Percentiles rank a stretch among this genome's conserved stretches.
Conservation (phyloP, 2,888 invertebrate genomes). For the Cephus pygmeus region DNA sequence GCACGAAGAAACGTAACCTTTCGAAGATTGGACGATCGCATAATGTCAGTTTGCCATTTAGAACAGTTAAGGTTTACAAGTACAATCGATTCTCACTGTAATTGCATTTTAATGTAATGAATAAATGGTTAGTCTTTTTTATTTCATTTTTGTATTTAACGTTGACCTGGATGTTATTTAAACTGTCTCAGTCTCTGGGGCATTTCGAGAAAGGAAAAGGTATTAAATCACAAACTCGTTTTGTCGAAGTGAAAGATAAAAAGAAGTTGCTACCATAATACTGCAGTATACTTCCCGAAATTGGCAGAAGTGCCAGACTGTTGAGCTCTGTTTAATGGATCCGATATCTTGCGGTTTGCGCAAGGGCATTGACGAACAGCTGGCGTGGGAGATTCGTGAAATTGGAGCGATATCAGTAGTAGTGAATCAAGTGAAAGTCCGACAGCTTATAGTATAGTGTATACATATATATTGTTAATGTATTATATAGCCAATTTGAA, state of each 20-base stretch:
- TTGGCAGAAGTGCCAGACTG: slow-evolving; percentile 15
- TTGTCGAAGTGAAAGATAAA: background rate
- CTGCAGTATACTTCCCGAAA: slow-evolving; percentile 16
- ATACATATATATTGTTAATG: background rate
- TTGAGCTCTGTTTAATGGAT: background rate
- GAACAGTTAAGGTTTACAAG: slow-evolving; percentile 30
- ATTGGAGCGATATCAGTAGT: background rate
- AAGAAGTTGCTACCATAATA: background rate
- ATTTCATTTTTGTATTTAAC: background rate
- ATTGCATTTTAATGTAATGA: background rate
- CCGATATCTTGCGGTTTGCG: background rate
- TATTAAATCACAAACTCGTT: background rate
- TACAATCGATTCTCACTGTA: slow-evolving; percentile 20
- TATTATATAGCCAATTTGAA: background rate
- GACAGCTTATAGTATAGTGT: background rate
- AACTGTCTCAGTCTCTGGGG: background rate
- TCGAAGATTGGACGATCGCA: slow-evolving; percentile 1
- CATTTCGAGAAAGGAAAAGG: background rate
- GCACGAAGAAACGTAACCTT: background rate
- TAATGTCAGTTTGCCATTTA: slow-evolving; percentile 19
- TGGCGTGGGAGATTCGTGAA: background rate
- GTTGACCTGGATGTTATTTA: background rate
- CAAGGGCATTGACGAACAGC: background rate
- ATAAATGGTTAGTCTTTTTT: background rate
- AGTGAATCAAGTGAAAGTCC: background rate